These are phyloP conservation scores for Cactoblastis cactorum DNA, from an alignment of 2,888 invertebrate species.

Conservation along the genomic window DNA sequence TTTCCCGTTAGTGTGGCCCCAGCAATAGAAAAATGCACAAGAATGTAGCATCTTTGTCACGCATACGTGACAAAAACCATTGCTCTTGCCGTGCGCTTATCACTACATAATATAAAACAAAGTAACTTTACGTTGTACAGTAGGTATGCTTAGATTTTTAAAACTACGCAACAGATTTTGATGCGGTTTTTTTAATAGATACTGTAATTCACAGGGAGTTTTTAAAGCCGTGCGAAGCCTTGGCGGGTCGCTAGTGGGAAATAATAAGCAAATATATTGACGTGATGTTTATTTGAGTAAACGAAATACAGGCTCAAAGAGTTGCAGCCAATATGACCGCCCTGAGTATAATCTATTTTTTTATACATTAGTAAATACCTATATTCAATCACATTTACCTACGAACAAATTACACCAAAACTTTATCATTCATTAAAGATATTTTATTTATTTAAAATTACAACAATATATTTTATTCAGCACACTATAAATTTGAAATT, in stretches of 20 bases:
- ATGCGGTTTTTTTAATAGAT: no score
- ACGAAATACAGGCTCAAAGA: conserved; percentile 52
- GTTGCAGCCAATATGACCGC: conserved; percentile 51
- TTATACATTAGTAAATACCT: conserved; percentile 31
- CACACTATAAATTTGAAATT: neutral
- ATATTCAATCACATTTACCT: conserved; percentile 37
- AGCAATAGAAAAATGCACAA: no score
- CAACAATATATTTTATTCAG: neutral
- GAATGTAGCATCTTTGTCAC: no score
- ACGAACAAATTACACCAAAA: conserved; percentile 42
- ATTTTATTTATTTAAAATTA: neutral
- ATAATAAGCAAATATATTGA: conserved; percentile 37
- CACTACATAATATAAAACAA: no score
- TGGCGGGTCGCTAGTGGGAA: neutral
- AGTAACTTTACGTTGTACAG: no score
- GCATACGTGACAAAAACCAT: no score
- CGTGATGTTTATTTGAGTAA: conserved; percentile 64
- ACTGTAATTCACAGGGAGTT: no score
- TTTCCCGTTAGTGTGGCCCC: no score
- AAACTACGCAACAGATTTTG: no score
- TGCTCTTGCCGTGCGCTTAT: neutral
- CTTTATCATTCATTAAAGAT: neutral
- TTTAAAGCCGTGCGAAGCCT: no score
- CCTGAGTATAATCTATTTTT: conserved; percentile 29
- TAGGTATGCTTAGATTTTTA: no score